phyloP scores from a whole-genome alignment of 2,113 vertebrate genomes.

The Scomber japonicus region DNA sequence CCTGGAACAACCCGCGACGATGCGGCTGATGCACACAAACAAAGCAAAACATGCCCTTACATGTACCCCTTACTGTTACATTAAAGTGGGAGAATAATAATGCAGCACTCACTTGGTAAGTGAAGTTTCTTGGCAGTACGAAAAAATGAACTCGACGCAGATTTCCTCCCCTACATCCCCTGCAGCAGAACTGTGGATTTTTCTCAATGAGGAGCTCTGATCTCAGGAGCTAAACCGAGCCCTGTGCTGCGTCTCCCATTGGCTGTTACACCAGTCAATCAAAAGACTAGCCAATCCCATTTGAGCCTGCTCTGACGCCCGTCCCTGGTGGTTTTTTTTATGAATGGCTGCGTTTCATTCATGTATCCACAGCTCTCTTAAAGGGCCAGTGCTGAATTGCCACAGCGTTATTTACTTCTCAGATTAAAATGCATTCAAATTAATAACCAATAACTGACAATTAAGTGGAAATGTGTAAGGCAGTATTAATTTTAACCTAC shows the following conservation, averaged over 20 bases:
- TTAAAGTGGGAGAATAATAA: background rate
- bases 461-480: no score
- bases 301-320: constrained; percentile 26
- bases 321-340: constrained; percentile 76
- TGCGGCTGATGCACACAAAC: background rate
- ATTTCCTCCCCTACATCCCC: constrained; percentile 50
- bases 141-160: constrained; percentile 7
- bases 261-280: constrained; percentile 61
- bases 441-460: background rate
- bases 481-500: no score
- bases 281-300: constrained; percentile 61
- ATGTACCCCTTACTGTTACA: background rate
- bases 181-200: constrained; percentile 68
- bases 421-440: background rate
- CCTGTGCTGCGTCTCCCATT: constrained; percentile 51
- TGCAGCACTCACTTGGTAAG: constrained; percentile 50
- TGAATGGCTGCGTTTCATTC: constrained; percentile 87
- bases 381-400: constrained; percentile 54
- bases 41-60: background rate
- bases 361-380: constrained; percentile 76
- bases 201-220: constrained; percentile 80
- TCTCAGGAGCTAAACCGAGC: constrained; percentile 24
- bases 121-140: constrained; percentile 34
- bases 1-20: background rate
- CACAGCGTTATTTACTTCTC: background rate